Base-by-base conservation (phyloP, 2,797 vertebrate species). In the Hypotaenidia philippensis region DNA sequence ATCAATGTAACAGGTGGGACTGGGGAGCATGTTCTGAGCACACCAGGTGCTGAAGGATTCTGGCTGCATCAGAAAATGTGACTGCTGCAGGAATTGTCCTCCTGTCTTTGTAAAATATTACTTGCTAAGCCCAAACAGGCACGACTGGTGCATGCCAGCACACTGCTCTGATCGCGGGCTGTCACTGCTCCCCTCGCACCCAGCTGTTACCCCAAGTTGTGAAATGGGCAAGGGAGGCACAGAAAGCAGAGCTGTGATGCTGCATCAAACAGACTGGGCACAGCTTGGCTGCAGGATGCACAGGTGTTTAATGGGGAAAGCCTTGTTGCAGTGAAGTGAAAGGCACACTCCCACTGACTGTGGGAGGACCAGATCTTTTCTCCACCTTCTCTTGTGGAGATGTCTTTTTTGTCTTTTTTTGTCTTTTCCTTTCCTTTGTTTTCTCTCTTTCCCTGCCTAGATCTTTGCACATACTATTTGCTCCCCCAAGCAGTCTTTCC, bases 1-100 rank as follows among this genome's bases (percentile, higher is more conserved):
- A 97, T 98, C 97, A 90, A 89, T 96, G 83, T 88, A 94, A 92
- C 92, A 87, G 83, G 78, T 82, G 71, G 89, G 94, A 92, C 59
- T 71, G 61, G 84, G 83, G 93, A 93, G 95, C 52, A 93, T 93
- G 93, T 88, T 94, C 94, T 96, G 77, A 89, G 74, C 56, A 94
- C 5, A 25, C 38, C 47, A 23, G 22, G 41, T 83, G 94, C 94
- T 92, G 91, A 94, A 95, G 92, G 90, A 78, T 93, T 86, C 84
- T 95, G 66, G 18, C 87, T 70, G 79, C 89, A 55, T 41, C 10
- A 7, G 77, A 82, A 88, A 83, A 79, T 65, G 72, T 59, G 76
- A 87, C 60, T 85, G 29, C 86, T 92, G 88, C 87, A 85, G 82
- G 65, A 74, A 17, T 64, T 74, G 19, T 91, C 57, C 78, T 75